Evolutionary conservation across 2,797 vertebrate species (phyloP).

Genomic region (Austrolebias charrua): DNA sequence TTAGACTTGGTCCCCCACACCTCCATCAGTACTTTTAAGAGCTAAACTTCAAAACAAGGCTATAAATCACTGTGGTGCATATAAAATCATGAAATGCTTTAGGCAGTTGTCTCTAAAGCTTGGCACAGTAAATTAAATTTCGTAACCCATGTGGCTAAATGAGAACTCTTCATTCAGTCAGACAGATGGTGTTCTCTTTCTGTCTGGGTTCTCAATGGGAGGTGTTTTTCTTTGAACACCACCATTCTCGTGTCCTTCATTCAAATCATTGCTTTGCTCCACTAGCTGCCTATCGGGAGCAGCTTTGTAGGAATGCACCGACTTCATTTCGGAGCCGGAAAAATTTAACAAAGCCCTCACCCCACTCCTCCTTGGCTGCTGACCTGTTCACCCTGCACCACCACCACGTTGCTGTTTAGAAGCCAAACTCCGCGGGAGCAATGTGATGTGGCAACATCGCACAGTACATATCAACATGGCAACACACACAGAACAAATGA

Average conservation of each 20-base stretch:
- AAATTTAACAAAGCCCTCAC: slow-evolving; percentile 65
- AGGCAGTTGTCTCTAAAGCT: slow-evolving; percentile 52
- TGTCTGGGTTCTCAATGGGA: slow-evolving; percentile 56
- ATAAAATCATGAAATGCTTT: slow-evolving; percentile 60
- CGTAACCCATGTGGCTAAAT: slow-evolving; percentile 58
- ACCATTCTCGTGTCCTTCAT: slow-evolving; percentile 61
- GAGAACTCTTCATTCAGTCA: slow-evolving; percentile 54
- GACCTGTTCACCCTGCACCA: slow-evolving; percentile 46
- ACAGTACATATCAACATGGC: slow-evolving; percentile 31
- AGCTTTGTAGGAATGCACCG: slow-evolving; percentile 74
- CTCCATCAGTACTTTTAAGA: slow-evolving; percentile 50
- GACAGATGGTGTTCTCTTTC: slow-evolving; percentile 72
- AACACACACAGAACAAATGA: slow-evolving; percentile 19
- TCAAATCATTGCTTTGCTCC: slow-evolving; percentile 69
- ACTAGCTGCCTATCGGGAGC: slow-evolving; percentile 62
- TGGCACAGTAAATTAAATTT: slow-evolving; percentile 56
- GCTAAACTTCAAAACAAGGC: slow-evolving; percentile 65
- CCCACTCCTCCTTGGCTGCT: slow-evolving; percentile 23
- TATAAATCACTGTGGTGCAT: slow-evolving; percentile 59
- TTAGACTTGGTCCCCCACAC: slow-evolving; percentile 17
- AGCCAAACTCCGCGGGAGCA: slow-evolving; percentile 54
- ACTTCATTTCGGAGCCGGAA: slow-evolving; percentile 71
- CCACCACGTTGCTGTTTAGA: slow-evolving; percentile 60
- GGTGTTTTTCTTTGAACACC: too few species aligned
- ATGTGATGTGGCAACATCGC: slow-evolving; percentile 68